Percentiles rank a stretch among this genome's conserved stretches.
Evolutionary conservation across 2,888 invertebrate species (phyloP).

Genomic region (Xylota segnis): DNA sequence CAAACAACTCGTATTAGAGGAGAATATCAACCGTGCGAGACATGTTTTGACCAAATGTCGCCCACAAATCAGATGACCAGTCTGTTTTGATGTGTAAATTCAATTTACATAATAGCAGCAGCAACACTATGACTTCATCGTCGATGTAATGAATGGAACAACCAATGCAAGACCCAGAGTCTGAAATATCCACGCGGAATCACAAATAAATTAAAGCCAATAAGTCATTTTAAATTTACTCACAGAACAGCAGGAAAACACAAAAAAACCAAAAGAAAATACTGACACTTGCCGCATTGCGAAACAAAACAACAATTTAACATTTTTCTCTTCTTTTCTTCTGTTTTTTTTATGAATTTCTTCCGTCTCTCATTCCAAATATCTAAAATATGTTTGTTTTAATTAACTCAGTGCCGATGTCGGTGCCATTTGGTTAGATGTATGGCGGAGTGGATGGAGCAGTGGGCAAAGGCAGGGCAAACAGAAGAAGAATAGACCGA

Average conservation of each 20-base stretch:
- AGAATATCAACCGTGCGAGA: constrained; percentile 22
- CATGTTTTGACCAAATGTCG: constrained; percentile 36
- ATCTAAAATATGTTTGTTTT: constrained; percentile 75
- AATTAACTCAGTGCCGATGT: constrained; percentile 66
- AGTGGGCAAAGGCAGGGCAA: neutral
- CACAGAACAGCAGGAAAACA: constrained; percentile 28
- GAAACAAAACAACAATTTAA: constrained; percentile 68
- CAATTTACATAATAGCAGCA: constrained; percentile 50
- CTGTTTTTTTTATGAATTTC: constrained; percentile 58
- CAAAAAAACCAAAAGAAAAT: constrained; percentile 31
- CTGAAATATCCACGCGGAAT: constrained; percentile 30
- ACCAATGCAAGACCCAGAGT: neutral
- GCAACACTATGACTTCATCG: constrained; percentile 39
- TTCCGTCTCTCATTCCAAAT: constrained; percentile 69
- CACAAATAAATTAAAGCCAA: constrained; percentile 48
- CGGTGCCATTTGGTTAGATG: constrained; percentile 11
- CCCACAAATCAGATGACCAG: neutral
- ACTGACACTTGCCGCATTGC: constrained; percentile 74
- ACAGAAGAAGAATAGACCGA: constrained; percentile 20
- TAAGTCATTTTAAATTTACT: constrained; percentile 53
- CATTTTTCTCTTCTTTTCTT: constrained; percentile 35
- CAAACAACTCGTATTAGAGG: constrained; percentile 15
- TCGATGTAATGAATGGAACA: constrained; percentile 2
- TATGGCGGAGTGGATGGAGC: constrained; percentile 16
- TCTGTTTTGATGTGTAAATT: constrained; percentile 36